phyloP scores from a whole-genome alignment of 2,113 vertebrate genomes.

The Numida meleagris region DNA sequence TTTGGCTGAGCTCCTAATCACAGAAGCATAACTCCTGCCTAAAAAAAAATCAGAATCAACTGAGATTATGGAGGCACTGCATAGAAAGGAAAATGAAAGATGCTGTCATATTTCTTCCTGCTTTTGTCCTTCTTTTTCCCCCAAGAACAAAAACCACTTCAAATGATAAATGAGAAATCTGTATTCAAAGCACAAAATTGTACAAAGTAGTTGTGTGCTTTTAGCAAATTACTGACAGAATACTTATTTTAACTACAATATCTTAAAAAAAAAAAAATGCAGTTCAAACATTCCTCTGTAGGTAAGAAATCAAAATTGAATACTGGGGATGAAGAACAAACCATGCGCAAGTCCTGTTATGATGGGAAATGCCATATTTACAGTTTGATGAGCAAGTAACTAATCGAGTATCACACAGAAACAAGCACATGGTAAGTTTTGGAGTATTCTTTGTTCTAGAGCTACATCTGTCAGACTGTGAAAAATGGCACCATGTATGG shows the following conservation, averaged over 20 bases:
- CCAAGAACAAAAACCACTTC: neutral
- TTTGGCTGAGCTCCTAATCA: neutral
- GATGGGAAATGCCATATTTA: neutral
- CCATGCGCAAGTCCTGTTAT: neutral
- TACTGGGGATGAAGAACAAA: neutral
- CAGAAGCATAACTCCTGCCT: neutral
- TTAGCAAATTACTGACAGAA: neutral
- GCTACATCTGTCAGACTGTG: neutral
- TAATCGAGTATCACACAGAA: neutral
- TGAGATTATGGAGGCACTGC: neutral
- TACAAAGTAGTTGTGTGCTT: accelerated
- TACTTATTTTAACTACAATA: neutral
- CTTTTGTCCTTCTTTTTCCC: neutral
- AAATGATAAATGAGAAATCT: neutral
- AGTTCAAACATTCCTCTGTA: neutral
- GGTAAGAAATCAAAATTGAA: neutral
- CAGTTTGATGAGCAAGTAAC: neutral
- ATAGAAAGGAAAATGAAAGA: neutral
- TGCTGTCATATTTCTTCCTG: neutral
- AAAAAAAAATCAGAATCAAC: neutral
- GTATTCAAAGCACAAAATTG: neutral
- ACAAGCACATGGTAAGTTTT: neutral
- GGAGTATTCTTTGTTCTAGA: neutral
- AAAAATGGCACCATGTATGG: neutral
- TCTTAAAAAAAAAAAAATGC: accelerated